Evolutionary conservation across 1,140 invertebrate species (phyloP), one percentile per base, ranked within the genome.

Genomic region (Trigoniulus corallinus): DNA sequence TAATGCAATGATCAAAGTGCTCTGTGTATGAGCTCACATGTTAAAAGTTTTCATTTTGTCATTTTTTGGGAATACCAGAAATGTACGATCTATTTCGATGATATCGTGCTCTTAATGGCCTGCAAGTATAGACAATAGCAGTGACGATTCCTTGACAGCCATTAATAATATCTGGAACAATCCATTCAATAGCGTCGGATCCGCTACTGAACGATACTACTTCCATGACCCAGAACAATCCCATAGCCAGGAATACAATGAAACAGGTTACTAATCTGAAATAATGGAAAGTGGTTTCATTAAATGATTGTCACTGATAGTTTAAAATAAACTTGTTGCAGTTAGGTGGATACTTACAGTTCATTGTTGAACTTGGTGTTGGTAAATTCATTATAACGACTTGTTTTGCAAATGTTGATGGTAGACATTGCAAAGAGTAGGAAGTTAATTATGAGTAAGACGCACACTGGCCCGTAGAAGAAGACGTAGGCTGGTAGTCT

Each of bases 401-500:
- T 37, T 2, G 29, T n/a, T 39, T 45, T 18, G 10, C 60, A 47
- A 23, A 71, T 65, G 40, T 62, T 59, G 18, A 56, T 55, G 25
- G 70, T 63, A 3, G 66, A 69, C 22, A 60, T 49, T 1, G 59
- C 50, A 52, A 65, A 72, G 47, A 70, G 59, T 1, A 60, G 42
- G 24, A 58, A 53, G 51, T 72, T 72, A 1, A 56, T 49, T 1
- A 62, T 21, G 21, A 70, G 56, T 29, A 69, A 62, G 0, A 64
- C 15, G 3, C 65, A 56, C 34, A 69, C 57, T 2, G 68, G 69
- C 1, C 55, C 53, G 3, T 65, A 68, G 45, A 71, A 70, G 3
- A 62, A 62, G 3, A 61, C 40, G 18, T 69, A 52, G 2, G 64
- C 60, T 4, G 67, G 62, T 7, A 58, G 34, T 1, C 59, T 61